phyloP scores from a whole-genome alignment of 1,140 invertebrate species.

The Anastrepha ludens region DNA sequence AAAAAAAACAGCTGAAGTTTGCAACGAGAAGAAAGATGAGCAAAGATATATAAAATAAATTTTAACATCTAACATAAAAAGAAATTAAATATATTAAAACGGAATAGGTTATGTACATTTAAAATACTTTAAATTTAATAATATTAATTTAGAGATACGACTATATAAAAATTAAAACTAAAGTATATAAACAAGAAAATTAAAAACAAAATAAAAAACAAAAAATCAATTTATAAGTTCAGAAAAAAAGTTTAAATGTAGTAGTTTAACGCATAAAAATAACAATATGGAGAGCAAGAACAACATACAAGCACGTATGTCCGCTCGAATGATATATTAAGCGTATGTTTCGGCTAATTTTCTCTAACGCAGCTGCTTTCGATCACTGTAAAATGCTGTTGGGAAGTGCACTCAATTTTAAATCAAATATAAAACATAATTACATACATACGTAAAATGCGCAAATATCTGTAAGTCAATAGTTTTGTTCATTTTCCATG shows the following conservation, averaged over 20 bases:
- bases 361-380: neutral
- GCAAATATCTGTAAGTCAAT: neutral
- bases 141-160: slow-evolving; percentile 64
- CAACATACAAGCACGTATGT: neutral
- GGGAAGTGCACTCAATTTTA: neutral
- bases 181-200: slow-evolving; percentile 6
- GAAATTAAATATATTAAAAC: slow-evolving; percentile 49
- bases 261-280: slow-evolving; percentile 37
- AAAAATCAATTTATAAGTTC: slow-evolving; percentile 48
- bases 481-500: neutral
- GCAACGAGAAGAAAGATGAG: slow-evolving; percentile 56
- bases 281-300: neutral
- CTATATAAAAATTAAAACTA: slow-evolving; percentile 60
- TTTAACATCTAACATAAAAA: slow-evolving; percentile 47
- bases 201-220: slow-evolving; percentile 6
- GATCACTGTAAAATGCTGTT: slow-evolving; percentile 1
- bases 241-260: slow-evolving; percentile 15
- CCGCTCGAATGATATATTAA: neutral
- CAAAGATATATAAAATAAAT: neutral
- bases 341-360: neutral
- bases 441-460: neutral
- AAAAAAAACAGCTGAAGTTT: slow-evolving; percentile 56
- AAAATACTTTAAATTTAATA: slow-evolving; percentile 62
- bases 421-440: neutral
- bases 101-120: slow-evolving; percentile 48